These are phyloP conservation scores for Athalia rosae DNA, from an alignment of 2,888 invertebrate genomes.

Conservation along the genomic window DNA sequence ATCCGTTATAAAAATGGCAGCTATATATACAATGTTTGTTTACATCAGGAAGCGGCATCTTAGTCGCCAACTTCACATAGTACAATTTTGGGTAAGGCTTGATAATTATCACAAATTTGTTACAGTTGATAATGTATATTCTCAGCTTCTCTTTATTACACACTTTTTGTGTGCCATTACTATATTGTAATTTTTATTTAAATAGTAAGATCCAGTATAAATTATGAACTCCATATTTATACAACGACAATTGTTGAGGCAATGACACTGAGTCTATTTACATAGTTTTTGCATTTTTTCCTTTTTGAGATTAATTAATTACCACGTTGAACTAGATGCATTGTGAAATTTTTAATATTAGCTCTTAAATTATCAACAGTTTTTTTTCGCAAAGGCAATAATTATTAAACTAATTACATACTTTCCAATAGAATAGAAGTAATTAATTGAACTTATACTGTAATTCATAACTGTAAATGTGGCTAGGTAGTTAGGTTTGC, in stretches of 20 bases:
- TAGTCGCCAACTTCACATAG: constrained; percentile 21
- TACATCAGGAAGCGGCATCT: neutral
- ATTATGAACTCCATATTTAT: constrained; percentile 18
- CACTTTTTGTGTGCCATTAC: neutral
- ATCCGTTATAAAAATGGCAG: constrained; percentile 36
- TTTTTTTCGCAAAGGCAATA: constrained; percentile 67
- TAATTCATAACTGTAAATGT: constrained; percentile 61
- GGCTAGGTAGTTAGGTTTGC: constrained; percentile 64
- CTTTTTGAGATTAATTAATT: neutral
- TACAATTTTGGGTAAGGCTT: constrained; percentile 11
- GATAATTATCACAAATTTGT: constrained; percentile 32
- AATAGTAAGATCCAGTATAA: constrained; percentile 27
- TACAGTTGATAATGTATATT: constrained; percentile 33
- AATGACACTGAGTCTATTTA: neutral
- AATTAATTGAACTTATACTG: constrained; percentile 51
- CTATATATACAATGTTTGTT: constrained; percentile 26
- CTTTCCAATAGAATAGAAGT: constrained; percentile 65
- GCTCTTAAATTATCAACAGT: constrained; percentile 23
- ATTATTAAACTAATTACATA: constrained; percentile 60
- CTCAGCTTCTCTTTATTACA: constrained; percentile 9
- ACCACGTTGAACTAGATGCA: constrained; percentile 38
- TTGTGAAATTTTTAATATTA: constrained; percentile 21
- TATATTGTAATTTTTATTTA: constrained; percentile 9
- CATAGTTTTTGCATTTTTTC: constrained; percentile 10
- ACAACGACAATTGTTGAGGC: neutral